Evolutionary conservation across 1,140 invertebrate genomes (phyloP).

Genomic region (Aethina tumida): DNA sequence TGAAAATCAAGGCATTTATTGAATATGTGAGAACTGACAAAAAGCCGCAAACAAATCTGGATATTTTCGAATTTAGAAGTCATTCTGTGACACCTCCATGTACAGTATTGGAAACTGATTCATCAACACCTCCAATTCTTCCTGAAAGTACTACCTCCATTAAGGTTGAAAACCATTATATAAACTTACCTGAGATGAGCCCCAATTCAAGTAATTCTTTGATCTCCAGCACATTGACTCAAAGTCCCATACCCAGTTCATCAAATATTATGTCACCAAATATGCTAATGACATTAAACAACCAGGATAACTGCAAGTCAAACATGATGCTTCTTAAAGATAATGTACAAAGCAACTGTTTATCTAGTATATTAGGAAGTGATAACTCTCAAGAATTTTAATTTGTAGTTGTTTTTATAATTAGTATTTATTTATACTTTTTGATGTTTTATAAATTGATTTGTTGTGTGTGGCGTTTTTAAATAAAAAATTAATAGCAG

Average conservation of each 20-base stretch:
- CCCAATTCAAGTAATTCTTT: constrained; percentile 32
- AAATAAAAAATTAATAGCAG: too few species aligned
- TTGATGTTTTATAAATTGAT: neutral
- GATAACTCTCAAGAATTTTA: constrained; percentile 32
- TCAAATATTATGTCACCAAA: constrained; percentile 21
- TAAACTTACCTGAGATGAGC: constrained; percentile 32
- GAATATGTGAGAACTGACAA: constrained; percentile 34
- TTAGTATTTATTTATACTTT: constrained; percentile 10
- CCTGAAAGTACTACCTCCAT: constrained; percentile 26
- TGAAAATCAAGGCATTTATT: constrained; percentile 55
- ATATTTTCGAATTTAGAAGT: constrained; percentile 29
- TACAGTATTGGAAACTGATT: constrained; percentile 20
- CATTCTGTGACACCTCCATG: constrained; percentile 32
- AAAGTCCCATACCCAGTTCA: too few species aligned
- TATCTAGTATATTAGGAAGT: constrained; percentile 25
- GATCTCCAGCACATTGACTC: constrained; percentile 27
- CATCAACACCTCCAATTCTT: constrained; percentile 29
- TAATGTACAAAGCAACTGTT: constrained; percentile 22
- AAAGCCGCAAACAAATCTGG: constrained; percentile 21
- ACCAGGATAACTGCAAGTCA: constrained; percentile 17
- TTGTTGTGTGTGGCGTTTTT: too few species aligned
- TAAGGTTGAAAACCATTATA: constrained; percentile 25
- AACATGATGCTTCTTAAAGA: constrained; percentile 19
- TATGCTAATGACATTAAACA: constrained; percentile 20
- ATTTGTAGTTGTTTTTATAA: neutral